Base-by-base conservation (phyloP, 1,140 invertebrate species). In the Stegodyphus mimosarum region DNA sequence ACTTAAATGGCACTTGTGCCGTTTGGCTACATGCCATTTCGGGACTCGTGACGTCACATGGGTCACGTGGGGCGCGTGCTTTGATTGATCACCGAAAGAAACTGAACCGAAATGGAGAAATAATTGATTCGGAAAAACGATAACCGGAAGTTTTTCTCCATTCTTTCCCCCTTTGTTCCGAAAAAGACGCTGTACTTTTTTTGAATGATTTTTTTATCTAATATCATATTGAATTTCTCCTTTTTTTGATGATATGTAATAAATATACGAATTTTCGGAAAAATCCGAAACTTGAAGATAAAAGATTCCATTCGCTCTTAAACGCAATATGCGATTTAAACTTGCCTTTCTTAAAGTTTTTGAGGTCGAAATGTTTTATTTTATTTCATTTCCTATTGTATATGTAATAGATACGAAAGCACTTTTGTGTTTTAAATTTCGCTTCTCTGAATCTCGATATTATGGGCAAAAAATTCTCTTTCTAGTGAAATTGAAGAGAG, bases 101-200 rank as follows among this genome's bases (percentile, higher is more conserved):
- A 80, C 78, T 80, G 78, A 80, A 52, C 78, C 78, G 78, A 72
- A 72, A 72, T 81, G 50, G 55, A 81, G 69, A 81, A 81, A 81
- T 81, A 81, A 81, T 81, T 81, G 78, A 81, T 81, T 72, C 70
- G 51, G 78, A 72, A 81, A 79, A 81, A 81, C 78, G 70, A 81
- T 81, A 81, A 72, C 78, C 33, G 78, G 67, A 79, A 72, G 67
- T 81, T 81, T 81, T 81, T 63, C 13, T 78, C n/a, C 64, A 52
- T 78, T 69, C 76, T 69, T 78, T 69, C 18, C 48, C 66, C 10
- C 51, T 79, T 79, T 79, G 53, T 81, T 50, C 11, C 50, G 69
- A 18, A 76, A 80, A 51, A 70, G 11, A n/a, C 18, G 4, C 52
- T 67, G 66, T 67, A 67, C 33, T 81, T 72, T 72, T 48, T 72